A percentile compares a stretch with the other conserved stretches of the same genome.
Evolutionary conservation across 2,797 vertebrate genomes (phyloP).

Genomic region (Gambelia wislizenii): DNA sequence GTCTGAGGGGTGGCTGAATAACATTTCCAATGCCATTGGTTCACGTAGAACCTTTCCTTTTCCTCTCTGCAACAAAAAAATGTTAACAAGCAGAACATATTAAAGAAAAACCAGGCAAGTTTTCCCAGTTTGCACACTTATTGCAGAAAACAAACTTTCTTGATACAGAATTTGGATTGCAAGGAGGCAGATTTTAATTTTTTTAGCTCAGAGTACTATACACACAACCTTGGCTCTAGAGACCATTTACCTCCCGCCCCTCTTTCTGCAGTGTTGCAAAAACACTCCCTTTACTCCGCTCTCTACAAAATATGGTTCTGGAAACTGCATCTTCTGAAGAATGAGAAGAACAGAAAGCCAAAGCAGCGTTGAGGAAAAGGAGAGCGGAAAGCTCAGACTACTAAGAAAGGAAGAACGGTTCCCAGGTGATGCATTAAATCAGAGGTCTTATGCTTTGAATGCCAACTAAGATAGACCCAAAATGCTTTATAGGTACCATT

Average conservation of each 20-base stretch:
- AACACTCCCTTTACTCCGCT: background rate
- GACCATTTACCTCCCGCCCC: background rate
- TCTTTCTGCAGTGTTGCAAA: background rate
- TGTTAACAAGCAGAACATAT: background rate
- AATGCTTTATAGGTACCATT: background rate
- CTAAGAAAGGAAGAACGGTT: conserved; percentile 11
- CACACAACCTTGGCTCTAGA: background rate
- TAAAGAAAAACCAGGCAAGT: background rate
- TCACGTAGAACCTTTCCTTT: background rate
- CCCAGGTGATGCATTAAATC: background rate
- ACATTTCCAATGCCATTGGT: background rate
- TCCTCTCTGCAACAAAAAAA: background rate
- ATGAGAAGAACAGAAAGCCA: background rate
- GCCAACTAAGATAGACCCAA: background rate
- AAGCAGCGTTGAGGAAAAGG: background rate
- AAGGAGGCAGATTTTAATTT: background rate
- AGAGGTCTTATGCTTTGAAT: background rate
- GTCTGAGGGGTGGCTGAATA: background rate
- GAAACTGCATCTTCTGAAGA: background rate
- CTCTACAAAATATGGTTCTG: background rate
- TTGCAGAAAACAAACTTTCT: background rate
- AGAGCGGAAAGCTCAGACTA: background rate
- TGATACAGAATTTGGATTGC: background rate
- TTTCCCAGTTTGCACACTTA: background rate
- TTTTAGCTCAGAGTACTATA: background rate